Evolutionary conservation across 2,797 vertebrate genomes (phyloP).

Genomic region (Rhinatrema bivittatum): DNA sequence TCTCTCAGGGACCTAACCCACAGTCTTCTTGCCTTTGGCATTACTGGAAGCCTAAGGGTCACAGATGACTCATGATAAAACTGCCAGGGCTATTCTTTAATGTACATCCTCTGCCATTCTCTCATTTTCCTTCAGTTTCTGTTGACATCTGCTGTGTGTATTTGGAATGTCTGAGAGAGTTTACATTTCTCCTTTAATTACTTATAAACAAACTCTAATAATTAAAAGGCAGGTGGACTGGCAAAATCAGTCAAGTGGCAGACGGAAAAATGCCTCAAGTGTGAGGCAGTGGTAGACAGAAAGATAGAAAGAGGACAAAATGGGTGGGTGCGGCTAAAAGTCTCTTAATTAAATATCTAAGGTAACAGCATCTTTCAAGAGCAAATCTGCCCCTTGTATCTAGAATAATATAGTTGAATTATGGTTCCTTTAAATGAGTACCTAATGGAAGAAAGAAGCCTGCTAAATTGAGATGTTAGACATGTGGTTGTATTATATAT

Average conservation of each 20-base stretch:
- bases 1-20: conserved; percentile 28
- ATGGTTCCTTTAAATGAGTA: background rate
- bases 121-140: conserved; percentile 30
- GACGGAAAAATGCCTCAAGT: too few species aligned
- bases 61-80: conserved; percentile 36
- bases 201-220: conserved; percentile 22
- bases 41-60: conserved; percentile 32
- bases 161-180: conserved; percentile 29
- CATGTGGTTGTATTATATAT: too few species aligned
- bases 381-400: too few species aligned
- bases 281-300: background rate
- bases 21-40: conserved; percentile 44
- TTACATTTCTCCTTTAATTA: conserved; percentile 36
- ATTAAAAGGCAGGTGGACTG: conserved; percentile 11
- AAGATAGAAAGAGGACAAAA: too few species aligned
- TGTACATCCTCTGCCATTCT: fast-evolving
- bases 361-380: too few species aligned
- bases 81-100: conserved; percentile 17
- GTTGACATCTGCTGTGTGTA: conserved; percentile 37
- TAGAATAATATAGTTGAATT: background rate
- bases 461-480: too few species aligned
- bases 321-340: too few species aligned
- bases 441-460: conserved; percentile 6
- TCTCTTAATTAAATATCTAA: too few species aligned
- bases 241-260: background rate